Evolutionary conservation across 2,888 invertebrate species (phyloP).

Genomic region (Steinernema carpocapsae): DNA sequence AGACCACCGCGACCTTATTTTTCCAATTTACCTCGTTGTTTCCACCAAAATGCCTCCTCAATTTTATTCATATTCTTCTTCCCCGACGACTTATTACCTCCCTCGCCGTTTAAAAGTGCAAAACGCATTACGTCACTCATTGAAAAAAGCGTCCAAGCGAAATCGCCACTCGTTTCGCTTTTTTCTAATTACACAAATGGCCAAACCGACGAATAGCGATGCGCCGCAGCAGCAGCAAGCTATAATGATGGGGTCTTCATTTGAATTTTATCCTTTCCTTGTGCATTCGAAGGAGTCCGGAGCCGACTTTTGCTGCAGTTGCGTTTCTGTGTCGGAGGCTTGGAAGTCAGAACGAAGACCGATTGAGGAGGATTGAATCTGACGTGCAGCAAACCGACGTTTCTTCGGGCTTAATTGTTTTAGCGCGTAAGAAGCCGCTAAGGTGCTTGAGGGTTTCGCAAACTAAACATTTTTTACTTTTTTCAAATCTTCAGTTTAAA

Average conservation of each 20-base stretch:
- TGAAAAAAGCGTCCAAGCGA: slow-evolving; percentile 21
- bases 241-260: slow-evolving; percentile 33
- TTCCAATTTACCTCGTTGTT: background rate
- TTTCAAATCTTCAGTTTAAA: too few species aligned
- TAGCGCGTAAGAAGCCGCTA: background rate
- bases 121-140: slow-evolving; percentile 22
- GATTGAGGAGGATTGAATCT: slow-evolving; percentile 21
- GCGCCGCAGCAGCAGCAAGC: slow-evolving; percentile 10
- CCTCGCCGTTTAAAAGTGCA: slow-evolving; percentile 28
- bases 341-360: background rate
- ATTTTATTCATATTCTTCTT: too few species aligned
- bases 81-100: too few species aligned
- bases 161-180: slow-evolving; percentile 32
- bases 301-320: background rate
- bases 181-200: slow-evolving; percentile 34
- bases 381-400: background rate
- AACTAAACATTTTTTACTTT: too few species aligned
- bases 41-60: slow-evolving; percentile 4
- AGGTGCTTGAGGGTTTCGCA: too few species aligned
- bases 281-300: background rate
- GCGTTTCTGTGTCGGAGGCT: background rate
- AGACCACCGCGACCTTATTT: background rate
- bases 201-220: slow-evolving; percentile 25
- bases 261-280: slow-evolving; percentile 27
- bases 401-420: slow-evolving; percentile 2